phyloP scores from a whole-genome alignment of 2,888 invertebrate species.

The Melipona beecheii region DNA sequence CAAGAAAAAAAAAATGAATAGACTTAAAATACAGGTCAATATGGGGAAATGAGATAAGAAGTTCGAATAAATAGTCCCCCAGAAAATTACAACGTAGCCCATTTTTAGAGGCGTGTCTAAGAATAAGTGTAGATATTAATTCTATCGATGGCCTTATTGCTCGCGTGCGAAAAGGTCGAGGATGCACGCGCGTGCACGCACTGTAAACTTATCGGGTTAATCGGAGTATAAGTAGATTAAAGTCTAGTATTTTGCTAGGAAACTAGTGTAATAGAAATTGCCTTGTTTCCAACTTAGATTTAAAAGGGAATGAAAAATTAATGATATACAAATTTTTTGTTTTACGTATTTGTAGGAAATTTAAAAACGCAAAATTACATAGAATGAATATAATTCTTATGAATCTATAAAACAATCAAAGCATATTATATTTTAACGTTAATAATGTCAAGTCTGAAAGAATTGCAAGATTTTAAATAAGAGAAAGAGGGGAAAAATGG shows the following conservation, averaged over 20 bases:
- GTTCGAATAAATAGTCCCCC: neutral
- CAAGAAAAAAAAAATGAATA: neutral
- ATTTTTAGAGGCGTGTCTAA: neutral
- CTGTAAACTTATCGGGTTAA: conserved; percentile 3
- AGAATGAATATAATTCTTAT: too few relatives aligned
- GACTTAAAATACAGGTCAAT: neutral
- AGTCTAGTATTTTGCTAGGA: neutral
- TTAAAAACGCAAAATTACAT: too few relatives aligned
- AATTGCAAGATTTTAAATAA: too few relatives aligned
- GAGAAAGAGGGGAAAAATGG: too few relatives aligned
- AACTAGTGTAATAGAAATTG: neutral
- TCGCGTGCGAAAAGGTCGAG: conserved; percentile 1
- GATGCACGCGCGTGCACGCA: conserved; percentile 12
- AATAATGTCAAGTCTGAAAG: too few relatives aligned
- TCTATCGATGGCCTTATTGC: conserved; percentile 13
- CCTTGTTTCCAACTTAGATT: too few relatives aligned
- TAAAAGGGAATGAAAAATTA: too few relatives aligned
- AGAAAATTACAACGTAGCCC: neutral
- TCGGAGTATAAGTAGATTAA: conserved; percentile 4
- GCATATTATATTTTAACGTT: too few relatives aligned
- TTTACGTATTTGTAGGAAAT: too few relatives aligned
- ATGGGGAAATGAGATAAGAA: neutral
- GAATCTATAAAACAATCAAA: too few relatives aligned
- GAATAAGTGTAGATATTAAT: neutral
- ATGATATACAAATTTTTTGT: too few relatives aligned